Evolutionary conservation across 1,140 invertebrate species (phyloP).

Genomic region (Antheraea mylitta): DNA sequence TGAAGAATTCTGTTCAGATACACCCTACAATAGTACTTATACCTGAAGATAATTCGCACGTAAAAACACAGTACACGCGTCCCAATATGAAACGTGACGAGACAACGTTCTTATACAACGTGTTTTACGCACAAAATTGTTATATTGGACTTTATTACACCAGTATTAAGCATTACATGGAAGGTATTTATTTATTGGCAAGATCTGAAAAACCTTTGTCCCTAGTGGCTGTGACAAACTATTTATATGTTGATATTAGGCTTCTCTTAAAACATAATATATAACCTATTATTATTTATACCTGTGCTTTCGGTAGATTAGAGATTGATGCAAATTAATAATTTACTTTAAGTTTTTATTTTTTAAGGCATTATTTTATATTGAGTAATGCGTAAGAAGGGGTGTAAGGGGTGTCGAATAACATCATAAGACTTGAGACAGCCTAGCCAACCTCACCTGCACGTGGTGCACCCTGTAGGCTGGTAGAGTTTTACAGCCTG

Average conservation of each 20-base stretch:
- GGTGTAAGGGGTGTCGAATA: no score
- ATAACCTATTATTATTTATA: background rate
- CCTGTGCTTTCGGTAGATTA: no score
- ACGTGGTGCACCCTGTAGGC: no score
- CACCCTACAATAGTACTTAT: background rate
- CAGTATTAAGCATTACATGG: background rate
- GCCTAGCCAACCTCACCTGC: no score
- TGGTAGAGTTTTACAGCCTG: no score
- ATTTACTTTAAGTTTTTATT: no score
- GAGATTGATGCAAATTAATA: no score
- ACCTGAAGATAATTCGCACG: background rate
- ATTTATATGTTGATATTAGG: background rate
- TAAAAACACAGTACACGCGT: background rate
- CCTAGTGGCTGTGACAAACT: background rate
- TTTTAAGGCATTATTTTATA: no score
- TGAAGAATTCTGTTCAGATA: background rate
- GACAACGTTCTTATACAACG: background rate
- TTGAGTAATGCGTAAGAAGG: no score
- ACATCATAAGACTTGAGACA: no score
- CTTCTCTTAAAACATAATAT: background rate
- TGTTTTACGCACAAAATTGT: background rate
- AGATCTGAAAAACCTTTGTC: background rate
- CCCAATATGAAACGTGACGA: constrained; percentile 1
- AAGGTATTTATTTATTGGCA: background rate
- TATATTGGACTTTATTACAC: background rate